Base-by-base conservation (phyloP, 2,797 vertebrate species). In the Chloroceryle inda region DNA sequence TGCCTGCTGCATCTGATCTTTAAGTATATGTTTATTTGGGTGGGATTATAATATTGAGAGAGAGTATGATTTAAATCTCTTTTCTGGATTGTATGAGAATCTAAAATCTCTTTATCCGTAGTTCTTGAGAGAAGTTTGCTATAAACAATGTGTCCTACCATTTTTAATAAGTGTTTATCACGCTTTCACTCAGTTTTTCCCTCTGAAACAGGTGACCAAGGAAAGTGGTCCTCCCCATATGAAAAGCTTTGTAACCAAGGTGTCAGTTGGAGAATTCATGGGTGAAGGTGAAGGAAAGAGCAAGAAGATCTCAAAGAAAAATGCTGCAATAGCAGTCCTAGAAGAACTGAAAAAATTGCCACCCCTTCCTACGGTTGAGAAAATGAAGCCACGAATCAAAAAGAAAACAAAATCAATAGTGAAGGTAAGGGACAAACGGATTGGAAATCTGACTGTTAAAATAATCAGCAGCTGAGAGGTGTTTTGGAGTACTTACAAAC, bases 291-390 rank as follows among this genome's bases (percentile, higher is more conserved):
- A 99, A 96, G 99, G 99, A 74, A 99, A 99, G 97, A 99, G 99
- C 98, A 99, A 99, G 98, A 99, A 99, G 98, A 99, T 99, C n/a
- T 99, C 99, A 35, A 99, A 99, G 98, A 99, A 99, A 96, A 98
- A 99, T n/a, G 99, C 99, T 40, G 99, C 99, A 35, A 98, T 99
- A 29, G 99, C 99, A 1, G 99, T 99, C 81, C 98, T 99, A 62
- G 98, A 98, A 90, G 99, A 99, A 94, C 97, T 99, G 92, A 99
- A 98, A 95, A 99, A 98, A 96, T 97, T 99, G 35, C 99, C 99
- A 2, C 99, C 99, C 23, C 98, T 99, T 94, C 99, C 99, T 64
- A 97, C 97, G 0, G 98, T 99, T 50, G 99, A 99, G 97, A 99
- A 99, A 97, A 99, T 98, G 95, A 99, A 99, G 94, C 99, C 99